Evolutionary conservation across 2,888 invertebrate genomes (phyloP).

Genomic region (Lycophotia porphyrea): DNA sequence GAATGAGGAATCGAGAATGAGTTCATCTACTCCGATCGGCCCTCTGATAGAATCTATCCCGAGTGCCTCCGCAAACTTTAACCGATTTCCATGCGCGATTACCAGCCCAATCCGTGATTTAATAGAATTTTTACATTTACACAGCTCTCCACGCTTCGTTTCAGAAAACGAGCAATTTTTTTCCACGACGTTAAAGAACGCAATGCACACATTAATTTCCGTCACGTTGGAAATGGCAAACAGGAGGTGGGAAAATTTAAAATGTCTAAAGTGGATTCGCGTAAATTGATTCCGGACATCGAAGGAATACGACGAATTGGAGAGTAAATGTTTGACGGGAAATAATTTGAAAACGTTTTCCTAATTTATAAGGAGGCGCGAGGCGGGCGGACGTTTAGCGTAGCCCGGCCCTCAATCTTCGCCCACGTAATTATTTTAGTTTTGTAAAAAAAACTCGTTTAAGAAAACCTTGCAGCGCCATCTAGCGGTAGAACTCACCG

Average conservation of each 20-base stretch:
- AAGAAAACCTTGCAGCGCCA: slow-evolving; percentile 76
- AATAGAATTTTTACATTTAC: slow-evolving; percentile 80
- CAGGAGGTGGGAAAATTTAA: slow-evolving; percentile 81
- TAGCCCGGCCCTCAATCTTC: slow-evolving; percentile 62
- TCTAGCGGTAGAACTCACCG: slow-evolving; percentile 73
- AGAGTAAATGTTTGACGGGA: slow-evolving; percentile 84
- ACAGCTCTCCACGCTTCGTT: slow-evolving; percentile 68
- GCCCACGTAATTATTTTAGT: slow-evolving; percentile 73
- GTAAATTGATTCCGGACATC: slow-evolving; percentile 87
- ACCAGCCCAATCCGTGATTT: slow-evolving; percentile 75
- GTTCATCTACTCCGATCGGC: slow-evolving; percentile 75
- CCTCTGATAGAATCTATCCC: slow-evolving; percentile 67
- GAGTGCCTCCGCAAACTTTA: slow-evolving; percentile 75
- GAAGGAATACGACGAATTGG: slow-evolving; percentile 80
- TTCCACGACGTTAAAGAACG: slow-evolving; percentile 73
- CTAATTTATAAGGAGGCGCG: slow-evolving; percentile 82
- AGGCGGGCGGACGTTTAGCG: slow-evolving; percentile 71
- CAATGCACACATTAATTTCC: slow-evolving; percentile 88
- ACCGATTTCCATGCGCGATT: slow-evolving; percentile 79
- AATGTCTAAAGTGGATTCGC: slow-evolving; percentile 81
- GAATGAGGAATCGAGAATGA: slow-evolving; percentile 74
- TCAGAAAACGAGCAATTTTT: slow-evolving; percentile 73
- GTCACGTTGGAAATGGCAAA: slow-evolving; percentile 80
- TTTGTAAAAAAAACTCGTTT: slow-evolving; percentile 57
- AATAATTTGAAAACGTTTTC: slow-evolving; percentile 86